These are phyloP conservation scores for Thamnaconus septentrionalis DNA, from an alignment of 2,113 vertebrate species.

Conservation along the genomic window DNA sequence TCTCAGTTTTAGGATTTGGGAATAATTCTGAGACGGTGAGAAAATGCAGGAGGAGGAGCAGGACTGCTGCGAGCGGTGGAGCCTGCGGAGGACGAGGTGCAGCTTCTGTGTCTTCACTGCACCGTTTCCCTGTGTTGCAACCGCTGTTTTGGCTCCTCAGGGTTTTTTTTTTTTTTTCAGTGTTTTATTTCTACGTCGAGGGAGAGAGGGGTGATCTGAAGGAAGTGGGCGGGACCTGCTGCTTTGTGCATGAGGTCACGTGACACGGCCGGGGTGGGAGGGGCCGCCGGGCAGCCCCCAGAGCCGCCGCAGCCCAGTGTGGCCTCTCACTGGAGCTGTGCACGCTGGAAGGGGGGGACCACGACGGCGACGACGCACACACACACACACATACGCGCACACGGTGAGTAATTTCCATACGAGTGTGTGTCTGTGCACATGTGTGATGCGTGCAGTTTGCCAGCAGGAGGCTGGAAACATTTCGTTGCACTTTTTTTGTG, in stretches of 20 bases:
- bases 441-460: conserved; percentile 5
- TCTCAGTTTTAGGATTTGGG: too few species aligned
- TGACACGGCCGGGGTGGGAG: conserved; percentile 60
- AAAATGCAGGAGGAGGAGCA: too few species aligned
- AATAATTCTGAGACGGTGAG: too few species aligned
- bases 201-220: conserved; percentile 14
- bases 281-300: conserved; percentile 46
- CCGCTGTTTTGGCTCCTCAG: background rate
- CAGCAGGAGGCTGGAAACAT: conserved; percentile 4
- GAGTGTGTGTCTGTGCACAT: conserved; percentile 5
- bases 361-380: conserved; percentile 25
- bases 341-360: conserved; percentile 54
- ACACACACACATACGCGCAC: conserved; percentile 32
- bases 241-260: conserved; percentile 56
- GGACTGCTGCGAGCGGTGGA: too few species aligned
- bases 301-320: conserved; percentile 52
- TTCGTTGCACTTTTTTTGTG: background rate
- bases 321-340: conserved; percentile 64
- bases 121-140: background rate
- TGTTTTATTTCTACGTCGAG: background rate
- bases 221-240: conserved; percentile 63
- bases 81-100: too few species aligned
- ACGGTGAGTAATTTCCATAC: conserved; percentile 67
- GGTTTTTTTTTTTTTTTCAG: background rate
- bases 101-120: too few species aligned